A percentile compares a stretch with the other conserved stretches of the same genome.
Evolutionary conservation across 2,113 vertebrate genomes (phyloP).

Genomic region (Carollia perspicillata): DNA sequence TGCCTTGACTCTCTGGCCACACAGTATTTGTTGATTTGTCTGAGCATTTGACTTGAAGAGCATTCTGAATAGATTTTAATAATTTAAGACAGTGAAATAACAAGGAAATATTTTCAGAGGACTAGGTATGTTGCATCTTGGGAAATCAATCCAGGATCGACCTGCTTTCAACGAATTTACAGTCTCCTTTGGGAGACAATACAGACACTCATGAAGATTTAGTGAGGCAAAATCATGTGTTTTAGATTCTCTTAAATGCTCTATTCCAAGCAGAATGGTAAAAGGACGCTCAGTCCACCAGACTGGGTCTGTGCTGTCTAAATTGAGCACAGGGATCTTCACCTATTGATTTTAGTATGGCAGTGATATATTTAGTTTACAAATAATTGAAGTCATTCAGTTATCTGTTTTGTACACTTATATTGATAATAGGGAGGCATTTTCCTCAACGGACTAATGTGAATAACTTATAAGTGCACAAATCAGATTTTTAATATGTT

Average conservation of each 20-base stretch:
- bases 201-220: neutral
- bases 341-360: neutral
- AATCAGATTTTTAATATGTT: slow-evolving; percentile 33
- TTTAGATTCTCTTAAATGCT: neutral
- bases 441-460: slow-evolving; percentile 56
- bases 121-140: neutral
- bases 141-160: neutral
- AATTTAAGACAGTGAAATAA: neutral
- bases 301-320: neutral
- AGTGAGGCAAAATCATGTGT: neutral
- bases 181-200: neutral
- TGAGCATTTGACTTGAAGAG: neutral
- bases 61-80: slow-evolving; percentile 18
- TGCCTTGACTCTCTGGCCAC: neutral
- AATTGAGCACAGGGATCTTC: neutral
- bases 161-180: slow-evolving; percentile 14
- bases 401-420: neutral
- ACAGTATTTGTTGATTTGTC: neutral
- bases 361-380: neutral
- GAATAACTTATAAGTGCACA: slow-evolving; percentile 28
- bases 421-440: slow-evolving; percentile 30
- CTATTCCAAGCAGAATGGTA: neutral
- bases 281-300: neutral
- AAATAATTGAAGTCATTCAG: slow-evolving; percentile 31
- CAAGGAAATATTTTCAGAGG: neutral